These are phyloP conservation scores for Seladonia tumulorum DNA, from an alignment of 2,888 invertebrate genomes.

Conservation along the genomic window DNA sequence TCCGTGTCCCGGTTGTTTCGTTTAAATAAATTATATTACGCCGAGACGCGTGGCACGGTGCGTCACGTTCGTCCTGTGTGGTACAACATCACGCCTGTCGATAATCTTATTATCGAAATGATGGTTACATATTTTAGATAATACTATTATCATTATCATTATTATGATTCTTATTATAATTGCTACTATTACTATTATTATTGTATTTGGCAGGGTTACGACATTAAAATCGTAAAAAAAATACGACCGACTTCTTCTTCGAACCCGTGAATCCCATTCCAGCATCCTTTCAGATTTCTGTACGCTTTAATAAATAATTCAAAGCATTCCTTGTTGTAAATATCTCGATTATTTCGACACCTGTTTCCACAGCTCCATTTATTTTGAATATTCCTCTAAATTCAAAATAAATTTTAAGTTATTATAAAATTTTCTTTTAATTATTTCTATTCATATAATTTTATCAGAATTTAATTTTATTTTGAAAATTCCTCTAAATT, in stretches of 20 bases:
- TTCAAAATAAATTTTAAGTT: no score
- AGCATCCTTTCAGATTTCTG: background rate
- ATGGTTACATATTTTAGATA: slow-evolving; percentile 82
- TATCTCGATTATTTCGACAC: background rate
- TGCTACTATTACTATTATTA: slow-evolving; percentile 75
- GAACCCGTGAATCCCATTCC: background rate
- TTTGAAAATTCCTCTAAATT: no score
- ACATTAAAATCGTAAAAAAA: slow-evolving; percentile 81
- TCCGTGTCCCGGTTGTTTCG: slow-evolving; percentile 50
- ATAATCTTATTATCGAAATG: slow-evolving; percentile 80
- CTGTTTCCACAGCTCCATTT: background rate
- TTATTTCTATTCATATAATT: no score
- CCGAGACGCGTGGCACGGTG: slow-evolving; percentile 52
- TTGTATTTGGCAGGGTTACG: slow-evolving; percentile 84
- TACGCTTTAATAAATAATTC: background rate
- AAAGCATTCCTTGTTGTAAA: background rate
- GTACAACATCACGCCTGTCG: slow-evolving; percentile 71
- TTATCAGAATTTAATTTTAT: no score
- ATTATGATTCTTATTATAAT: slow-evolving; percentile 75
- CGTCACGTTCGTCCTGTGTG: slow-evolving; percentile 54
- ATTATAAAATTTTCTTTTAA: no score
- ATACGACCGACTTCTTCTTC: slow-evolving; percentile 4
- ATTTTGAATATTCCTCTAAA: no score
- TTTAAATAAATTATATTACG: slow-evolving; percentile 57
- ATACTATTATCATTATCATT: slow-evolving; percentile 77